Conservation (phyloP, 2,797 vertebrate genomes). For the Silurus aristotelis region DNA sequence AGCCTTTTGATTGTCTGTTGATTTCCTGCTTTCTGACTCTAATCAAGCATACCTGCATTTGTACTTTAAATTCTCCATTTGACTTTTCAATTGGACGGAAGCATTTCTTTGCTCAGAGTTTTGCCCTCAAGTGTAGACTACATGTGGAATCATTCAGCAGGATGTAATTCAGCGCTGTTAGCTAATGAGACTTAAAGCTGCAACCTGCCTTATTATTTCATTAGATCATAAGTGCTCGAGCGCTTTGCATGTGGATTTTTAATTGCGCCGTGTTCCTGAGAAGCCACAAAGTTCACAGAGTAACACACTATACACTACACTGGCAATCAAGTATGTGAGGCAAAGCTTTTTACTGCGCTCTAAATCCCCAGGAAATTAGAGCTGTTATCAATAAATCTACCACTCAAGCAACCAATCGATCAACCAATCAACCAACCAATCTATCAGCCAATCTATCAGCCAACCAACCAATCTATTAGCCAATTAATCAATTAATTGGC, state of each 20-base stretch:
- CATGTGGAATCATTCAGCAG: neutral
- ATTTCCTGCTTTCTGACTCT: neutral
- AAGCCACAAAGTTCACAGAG: neutral
- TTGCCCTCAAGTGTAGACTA: neutral
- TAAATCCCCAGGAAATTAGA: neutral
- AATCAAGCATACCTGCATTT: neutral
- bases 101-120: neutral
- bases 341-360: neutral
- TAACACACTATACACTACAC: neutral
- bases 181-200: constrained; percentile 31
- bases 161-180: constrained; percentile 20
- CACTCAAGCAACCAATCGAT: neutral
- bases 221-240: constrained; percentile 13
- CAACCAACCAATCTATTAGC: no score
- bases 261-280: constrained; percentile 13
- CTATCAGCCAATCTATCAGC: neutral
- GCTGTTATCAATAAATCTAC: neutral
- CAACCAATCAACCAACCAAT: neutral
- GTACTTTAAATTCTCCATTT: neutral
- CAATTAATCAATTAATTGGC: no score
- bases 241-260: constrained; percentile 6
- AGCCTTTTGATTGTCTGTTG: neutral
- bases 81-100: neutral
- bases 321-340: neutral
- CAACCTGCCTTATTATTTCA: constrained; percentile 39